Evolutionary conservation across 2,113 vertebrate species (phyloP).

Genomic region (Lasiurus cinereus): DNA sequence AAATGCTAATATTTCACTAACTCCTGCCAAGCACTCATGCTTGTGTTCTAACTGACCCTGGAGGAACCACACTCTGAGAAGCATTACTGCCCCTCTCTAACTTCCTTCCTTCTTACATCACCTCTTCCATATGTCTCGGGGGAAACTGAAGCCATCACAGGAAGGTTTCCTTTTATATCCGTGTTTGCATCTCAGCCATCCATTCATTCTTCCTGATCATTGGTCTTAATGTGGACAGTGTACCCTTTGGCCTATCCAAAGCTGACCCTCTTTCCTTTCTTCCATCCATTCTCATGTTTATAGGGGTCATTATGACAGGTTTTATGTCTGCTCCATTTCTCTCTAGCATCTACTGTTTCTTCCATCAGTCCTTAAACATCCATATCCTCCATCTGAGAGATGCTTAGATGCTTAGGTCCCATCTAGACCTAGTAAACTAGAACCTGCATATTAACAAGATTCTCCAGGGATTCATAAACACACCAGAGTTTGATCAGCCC

Average conservation of each 20-base stretch:
- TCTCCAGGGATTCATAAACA: not conserved
- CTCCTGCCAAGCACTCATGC: not conserved
- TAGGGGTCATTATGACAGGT: not conserved
- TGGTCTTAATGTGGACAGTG: not conserved
- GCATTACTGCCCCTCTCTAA: not conserved
- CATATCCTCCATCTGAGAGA: not conserved
- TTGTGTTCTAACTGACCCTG: not conserved
- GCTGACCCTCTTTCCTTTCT: not conserved
- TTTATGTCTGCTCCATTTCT: not conserved
- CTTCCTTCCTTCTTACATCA: not conserved
- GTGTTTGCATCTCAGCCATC: not conserved
- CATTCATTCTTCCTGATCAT: not conserved
- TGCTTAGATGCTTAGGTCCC: not conserved
- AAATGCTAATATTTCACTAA: not conserved
- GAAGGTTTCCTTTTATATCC: not conserved
- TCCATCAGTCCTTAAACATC: not conserved
- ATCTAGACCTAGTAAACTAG: not conserved
- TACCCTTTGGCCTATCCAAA: not conserved
- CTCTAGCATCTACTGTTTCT: not conserved
- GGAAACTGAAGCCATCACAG: not conserved
- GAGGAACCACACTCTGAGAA: not conserved
- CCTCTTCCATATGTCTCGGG: not conserved
- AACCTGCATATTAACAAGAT: not conserved
- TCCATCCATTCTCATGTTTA: not conserved
- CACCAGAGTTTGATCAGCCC: not conserved